Evolutionary conservation across 1,140 invertebrate species (phyloP).

Genomic region (Physella acuta): DNA sequence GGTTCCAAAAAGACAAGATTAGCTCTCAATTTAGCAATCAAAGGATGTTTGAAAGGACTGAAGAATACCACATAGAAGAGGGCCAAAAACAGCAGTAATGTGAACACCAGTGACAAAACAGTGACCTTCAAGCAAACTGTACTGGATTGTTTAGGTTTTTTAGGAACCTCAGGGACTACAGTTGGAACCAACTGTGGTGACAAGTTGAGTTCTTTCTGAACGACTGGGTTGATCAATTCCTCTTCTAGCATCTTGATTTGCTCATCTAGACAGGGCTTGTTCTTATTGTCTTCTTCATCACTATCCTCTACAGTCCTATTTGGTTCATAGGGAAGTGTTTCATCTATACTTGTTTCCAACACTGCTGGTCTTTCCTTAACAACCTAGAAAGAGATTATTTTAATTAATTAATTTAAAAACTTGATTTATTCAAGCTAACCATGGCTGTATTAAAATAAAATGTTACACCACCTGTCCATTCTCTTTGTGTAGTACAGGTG

Average conservation of each 20-base stretch:
- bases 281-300: slow-evolving; percentile 35
- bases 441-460: background rate
- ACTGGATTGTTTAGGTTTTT: slow-evolving; percentile 24
- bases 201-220: slow-evolving; percentile 20
- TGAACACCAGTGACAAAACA: slow-evolving; percentile 37
- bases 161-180: slow-evolving; percentile 17
- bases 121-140: slow-evolving; percentile 34
- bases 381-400: slow-evolving; percentile 9
- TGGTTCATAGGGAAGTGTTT: slow-evolving; percentile 41
- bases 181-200: slow-evolving; percentile 18
- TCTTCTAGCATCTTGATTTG: slow-evolving; percentile 48
- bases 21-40: slow-evolving; percentile 34
- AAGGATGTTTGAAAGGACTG: slow-evolving; percentile 43
- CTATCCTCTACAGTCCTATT: slow-evolving; percentile 37
- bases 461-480: slow-evolving; percentile 30
- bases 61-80: slow-evolving; percentile 43
- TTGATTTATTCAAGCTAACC: background rate
- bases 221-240: slow-evolving; percentile 27
- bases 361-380: slow-evolving; percentile 25
- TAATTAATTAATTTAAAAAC: background rate
- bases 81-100: slow-evolving; percentile 41
- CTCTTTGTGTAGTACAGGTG: slow-evolving; percentile 26
- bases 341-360: slow-evolving; percentile 32
- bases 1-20: slow-evolving; percentile 46
- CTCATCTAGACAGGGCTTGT: slow-evolving; percentile 42